Base-by-base conservation (phyloP, 2,113 vertebrate species). In the Notothenia coriiceps region DNA sequence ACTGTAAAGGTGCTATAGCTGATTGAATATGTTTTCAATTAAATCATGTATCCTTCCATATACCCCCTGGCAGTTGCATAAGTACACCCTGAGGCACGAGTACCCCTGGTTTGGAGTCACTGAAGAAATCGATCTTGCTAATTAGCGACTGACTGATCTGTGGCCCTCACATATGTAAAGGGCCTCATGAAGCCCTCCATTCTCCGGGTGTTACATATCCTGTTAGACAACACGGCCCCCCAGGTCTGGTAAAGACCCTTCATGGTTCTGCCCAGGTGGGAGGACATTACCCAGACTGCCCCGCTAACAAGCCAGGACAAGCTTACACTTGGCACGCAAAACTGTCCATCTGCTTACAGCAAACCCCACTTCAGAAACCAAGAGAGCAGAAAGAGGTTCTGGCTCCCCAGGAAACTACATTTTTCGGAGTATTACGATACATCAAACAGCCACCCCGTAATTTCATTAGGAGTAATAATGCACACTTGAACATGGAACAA, bases 241-340 rank as follows among this genome's bases (percentile, higher is more conserved):
- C 81, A 83, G 82, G 86, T 75, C 85, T 70, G 54, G 83, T 79
- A 82, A 91, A 87, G 29, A 87, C 89, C 89, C 87, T 94, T 92
- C 90, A 90, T 93, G 84, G 83, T 92, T 85, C 86, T 89, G 92
- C 87, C 88, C 86, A 88, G 80, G 85, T 94, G 94, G 91, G 82
- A 80, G 80, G 86, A 93, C 93, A 95, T 94, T 94, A 93, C 91
- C 93, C 94, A 92, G 86, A 90, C 92, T 94, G 88, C 92, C 93
- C 92, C 83, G 35, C 91, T 93, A 93, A 94, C 92, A 93, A 93
- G 92, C 91, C 92, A 91, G 93, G 90, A 93, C 93, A 92, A 77
- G 91, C 84, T 88, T 91, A 88, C 80, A 76, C 83, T 94, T 95
- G 95, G 95, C 95, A 94, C 80, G 25, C 71, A 44, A 2, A 79